Conservation (phyloP, 1,140 invertebrate genomes). For the Drosophila bifasciata region DNA sequence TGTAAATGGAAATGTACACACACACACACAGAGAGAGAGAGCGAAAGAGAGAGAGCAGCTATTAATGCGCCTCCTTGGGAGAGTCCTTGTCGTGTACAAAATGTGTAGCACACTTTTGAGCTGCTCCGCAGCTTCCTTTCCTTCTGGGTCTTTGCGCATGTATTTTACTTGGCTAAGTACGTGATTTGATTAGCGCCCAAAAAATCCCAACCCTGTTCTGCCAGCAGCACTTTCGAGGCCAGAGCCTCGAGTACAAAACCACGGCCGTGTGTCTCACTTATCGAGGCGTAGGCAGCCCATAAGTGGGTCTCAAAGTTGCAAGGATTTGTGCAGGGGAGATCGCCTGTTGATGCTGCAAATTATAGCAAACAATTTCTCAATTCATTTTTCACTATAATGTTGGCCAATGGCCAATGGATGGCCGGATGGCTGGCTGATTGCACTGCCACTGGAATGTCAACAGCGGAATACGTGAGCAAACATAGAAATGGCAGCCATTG, state of each 20-base stretch:
- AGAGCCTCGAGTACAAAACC: neutral
- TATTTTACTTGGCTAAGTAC: slow-evolving; percentile 82
- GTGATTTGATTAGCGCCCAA: slow-evolving; percentile 77
- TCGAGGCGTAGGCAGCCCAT: slow-evolving; percentile 21
- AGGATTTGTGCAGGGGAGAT: slow-evolving; percentile 28
- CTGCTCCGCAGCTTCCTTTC: slow-evolving; percentile 31
- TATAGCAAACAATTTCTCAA: slow-evolving; percentile 70
- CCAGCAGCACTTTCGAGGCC: no score
- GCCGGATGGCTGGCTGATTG: slow-evolving; percentile 20
- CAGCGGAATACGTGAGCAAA: slow-evolving; percentile 80
- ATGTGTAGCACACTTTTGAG: slow-evolving; percentile 58
- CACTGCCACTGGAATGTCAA: slow-evolving; percentile 72
- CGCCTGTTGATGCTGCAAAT: slow-evolving; percentile 81
- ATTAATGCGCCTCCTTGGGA: slow-evolving; percentile 65
- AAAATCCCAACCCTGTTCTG: slow-evolving; percentile 53
- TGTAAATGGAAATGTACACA: slow-evolving; percentile 22
- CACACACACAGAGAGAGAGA: neutral
- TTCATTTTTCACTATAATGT: slow-evolving; percentile 55
- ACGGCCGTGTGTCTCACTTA: slow-evolving; percentile 30
- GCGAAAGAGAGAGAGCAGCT: slow-evolving; percentile 36
- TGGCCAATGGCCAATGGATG: slow-evolving; percentile 27
- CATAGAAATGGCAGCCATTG: slow-evolving; percentile 82
- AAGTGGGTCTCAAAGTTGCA: slow-evolving; percentile 21
- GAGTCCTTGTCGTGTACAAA: slow-evolving; percentile 35
- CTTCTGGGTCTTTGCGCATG: slow-evolving; percentile 39